Percentiles rank a stretch among this genome's conserved stretches.
Evolutionary conservation across 2,113 vertebrate genomes (phyloP).

Genomic region (Vireo altiloquus): DNA sequence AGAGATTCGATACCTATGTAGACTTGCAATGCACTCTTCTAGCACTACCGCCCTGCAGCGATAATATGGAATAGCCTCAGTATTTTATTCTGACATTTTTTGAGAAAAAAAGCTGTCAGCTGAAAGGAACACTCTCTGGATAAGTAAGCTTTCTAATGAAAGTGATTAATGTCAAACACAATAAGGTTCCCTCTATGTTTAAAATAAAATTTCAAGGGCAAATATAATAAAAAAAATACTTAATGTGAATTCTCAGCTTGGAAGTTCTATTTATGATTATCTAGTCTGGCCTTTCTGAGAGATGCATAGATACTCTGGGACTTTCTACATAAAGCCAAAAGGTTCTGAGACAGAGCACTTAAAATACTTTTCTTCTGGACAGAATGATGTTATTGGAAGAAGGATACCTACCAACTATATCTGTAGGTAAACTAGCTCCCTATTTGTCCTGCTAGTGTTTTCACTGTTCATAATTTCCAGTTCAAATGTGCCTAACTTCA

Average conservation of each 20-base stretch:
- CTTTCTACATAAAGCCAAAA: background rate
- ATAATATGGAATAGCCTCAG: background rate
- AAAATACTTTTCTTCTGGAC: background rate
- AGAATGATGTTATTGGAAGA: accelerated
- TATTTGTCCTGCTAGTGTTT: background rate
- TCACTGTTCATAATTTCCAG: background rate
- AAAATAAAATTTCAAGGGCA: background rate
- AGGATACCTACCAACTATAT: background rate
- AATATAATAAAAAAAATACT: background rate
- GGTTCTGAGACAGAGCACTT: background rate
- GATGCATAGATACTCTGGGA: background rate
- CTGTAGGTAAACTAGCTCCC: background rate
- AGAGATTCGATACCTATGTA: background rate
- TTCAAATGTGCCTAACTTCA: background rate
- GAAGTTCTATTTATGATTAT: background rate
- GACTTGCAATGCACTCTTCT: background rate
- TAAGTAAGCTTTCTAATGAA: background rate
- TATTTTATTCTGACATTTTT: background rate
- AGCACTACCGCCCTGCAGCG: background rate
- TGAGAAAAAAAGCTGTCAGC: background rate
- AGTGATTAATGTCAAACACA: background rate
- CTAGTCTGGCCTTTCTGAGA: background rate
- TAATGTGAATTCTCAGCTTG: background rate
- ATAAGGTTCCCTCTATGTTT: background rate
- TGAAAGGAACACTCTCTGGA: background rate